A percentile compares a stretch with the other conserved stretches of the same genome.
Evolutionary conservation across 2,888 invertebrate genomes (phyloP).

Genomic region (Gastracanthus pulcherrimus): DNA sequence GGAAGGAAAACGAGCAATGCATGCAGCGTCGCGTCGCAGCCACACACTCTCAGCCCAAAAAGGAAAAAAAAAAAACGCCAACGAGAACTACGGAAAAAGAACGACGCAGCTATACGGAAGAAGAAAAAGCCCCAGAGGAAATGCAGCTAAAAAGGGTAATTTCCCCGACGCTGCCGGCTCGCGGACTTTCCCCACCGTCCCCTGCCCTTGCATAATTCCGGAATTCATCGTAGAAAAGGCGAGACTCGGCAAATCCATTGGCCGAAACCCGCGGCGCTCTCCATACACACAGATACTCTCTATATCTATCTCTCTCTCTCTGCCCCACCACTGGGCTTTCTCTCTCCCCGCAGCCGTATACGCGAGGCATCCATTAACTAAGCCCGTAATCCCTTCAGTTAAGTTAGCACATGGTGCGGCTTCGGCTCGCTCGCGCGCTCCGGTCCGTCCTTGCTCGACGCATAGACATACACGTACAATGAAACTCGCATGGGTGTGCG

Average conservation of each 20-base stretch:
- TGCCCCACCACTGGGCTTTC: too few relatives aligned
- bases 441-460: neutral
- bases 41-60: neutral
- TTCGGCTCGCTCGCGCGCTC: conserved; percentile 46
- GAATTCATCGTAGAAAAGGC: conserved; percentile 67
- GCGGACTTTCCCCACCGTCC: neutral
- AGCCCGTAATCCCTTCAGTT: conserved; percentile 75
- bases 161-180: neutral
- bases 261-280: too few relatives aligned
- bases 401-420: conserved; percentile 76
- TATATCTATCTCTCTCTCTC: too few relatives aligned
- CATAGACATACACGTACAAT: neutral
- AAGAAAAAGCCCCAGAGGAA: conserved; percentile 43
- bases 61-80: neutral
- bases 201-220: conserved; percentile 57
- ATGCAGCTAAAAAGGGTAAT: conserved; percentile 54
- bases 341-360: too few relatives aligned
- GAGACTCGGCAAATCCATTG: conserved; percentile 70
- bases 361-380: conserved; percentile 75
- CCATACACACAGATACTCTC: too few relatives aligned
- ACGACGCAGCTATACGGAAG: neutral
- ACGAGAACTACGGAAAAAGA: neutral
- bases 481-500: too few relatives aligned
- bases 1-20: neutral
- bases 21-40: neutral